phyloP scores from a whole-genome alignment of 2,113 vertebrate species.

The Tretioscincus oriximinensis region DNA sequence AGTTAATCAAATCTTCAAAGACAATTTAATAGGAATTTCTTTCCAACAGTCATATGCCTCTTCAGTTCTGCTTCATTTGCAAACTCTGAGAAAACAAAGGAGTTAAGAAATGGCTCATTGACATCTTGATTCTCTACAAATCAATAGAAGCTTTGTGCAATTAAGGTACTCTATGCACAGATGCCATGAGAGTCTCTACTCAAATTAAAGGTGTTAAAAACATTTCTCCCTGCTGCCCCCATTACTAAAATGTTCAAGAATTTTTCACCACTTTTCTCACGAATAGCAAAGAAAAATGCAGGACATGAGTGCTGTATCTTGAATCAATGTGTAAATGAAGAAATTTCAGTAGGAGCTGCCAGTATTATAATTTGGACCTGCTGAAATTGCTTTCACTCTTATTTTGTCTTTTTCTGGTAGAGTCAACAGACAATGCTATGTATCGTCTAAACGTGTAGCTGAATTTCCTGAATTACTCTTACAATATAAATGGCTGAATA shows the following conservation, averaged over 20 bases:
- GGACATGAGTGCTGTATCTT: too few relatives aligned
- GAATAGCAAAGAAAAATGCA: neutral
- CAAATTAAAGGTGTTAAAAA: neutral
- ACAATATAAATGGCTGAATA: neutral
- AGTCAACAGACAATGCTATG: too few relatives aligned
- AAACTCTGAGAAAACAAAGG: neutral
- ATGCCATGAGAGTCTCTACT: neutral
- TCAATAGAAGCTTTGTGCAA: neutral
- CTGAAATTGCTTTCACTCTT: too few relatives aligned
- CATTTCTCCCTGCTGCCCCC: neutral
- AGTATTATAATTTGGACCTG: too few relatives aligned
- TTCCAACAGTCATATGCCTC: neutral
- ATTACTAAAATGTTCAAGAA: neutral
- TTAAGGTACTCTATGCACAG: neutral
- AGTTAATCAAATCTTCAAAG: conserved; percentile 20
- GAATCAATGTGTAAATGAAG: too few relatives aligned
- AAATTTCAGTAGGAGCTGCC: too few relatives aligned
- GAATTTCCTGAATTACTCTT: neutral
- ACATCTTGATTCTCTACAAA: neutral
- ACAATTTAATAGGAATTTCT: neutral
- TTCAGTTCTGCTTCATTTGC: neutral
- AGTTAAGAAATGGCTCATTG: neutral
- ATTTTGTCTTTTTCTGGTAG: too few relatives aligned
- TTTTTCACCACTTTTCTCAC: neutral
- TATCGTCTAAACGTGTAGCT: too few relatives aligned